Conservation (phyloP, 2,797 vertebrate species). For the Mionectes olivaceus region DNA sequence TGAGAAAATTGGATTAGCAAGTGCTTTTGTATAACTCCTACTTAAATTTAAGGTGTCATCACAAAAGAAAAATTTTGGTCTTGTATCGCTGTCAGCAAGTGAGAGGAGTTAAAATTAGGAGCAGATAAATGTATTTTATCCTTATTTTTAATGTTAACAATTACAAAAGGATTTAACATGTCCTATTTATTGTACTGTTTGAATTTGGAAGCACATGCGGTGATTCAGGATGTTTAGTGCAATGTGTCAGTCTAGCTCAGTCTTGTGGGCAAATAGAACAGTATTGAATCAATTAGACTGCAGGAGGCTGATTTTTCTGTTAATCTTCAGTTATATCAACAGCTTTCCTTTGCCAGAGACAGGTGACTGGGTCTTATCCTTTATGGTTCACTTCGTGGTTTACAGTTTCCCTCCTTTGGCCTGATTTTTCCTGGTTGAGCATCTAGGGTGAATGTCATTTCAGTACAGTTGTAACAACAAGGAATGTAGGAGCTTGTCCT, state of each 20-base stretch:
- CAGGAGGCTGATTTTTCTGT: not conserved
- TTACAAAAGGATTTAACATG: not conserved
- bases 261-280: not conserved
- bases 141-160: not conserved
- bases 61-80: not conserved
- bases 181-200: not conserved
- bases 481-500: not conserved
- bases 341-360: not conserved
- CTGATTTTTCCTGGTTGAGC: not conserved
- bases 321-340: slow-evolving; percentile 3
- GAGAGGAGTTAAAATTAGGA: not conserved
- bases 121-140: not conserved
- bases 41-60: not conserved
- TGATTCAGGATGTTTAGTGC: not conserved
- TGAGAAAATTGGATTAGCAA: not conserved
- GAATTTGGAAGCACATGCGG: not conserved
- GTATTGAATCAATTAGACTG: not conserved
- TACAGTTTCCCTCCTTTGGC: not conserved
- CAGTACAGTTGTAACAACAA: not conserved
- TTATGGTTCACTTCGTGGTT: not conserved
- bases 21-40: not conserved
- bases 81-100: not conserved
- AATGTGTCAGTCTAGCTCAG: not conserved
- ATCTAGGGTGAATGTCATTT: not conserved
- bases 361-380: not conserved